These are phyloP conservation scores for Incurvaria masculella DNA, from an alignment of 2,888 invertebrate species.

Conservation along the genomic window DNA sequence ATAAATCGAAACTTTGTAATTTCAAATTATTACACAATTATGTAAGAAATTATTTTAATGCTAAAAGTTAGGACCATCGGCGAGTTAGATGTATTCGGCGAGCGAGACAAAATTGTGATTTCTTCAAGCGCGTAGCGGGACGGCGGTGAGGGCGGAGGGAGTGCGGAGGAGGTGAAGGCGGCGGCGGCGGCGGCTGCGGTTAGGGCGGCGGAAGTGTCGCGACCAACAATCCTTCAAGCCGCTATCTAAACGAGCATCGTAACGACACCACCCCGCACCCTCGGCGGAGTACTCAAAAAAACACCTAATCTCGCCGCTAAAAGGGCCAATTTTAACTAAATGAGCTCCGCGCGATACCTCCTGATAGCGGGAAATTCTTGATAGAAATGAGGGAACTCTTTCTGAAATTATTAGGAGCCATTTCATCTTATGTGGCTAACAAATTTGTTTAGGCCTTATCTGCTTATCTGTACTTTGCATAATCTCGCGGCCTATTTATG, in stretches of 20 bases:
- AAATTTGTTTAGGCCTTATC: too few species aligned
- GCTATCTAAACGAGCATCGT: constrained; percentile 54
- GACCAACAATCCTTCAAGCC: constrained; percentile 49
- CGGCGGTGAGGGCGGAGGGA: too few species aligned
- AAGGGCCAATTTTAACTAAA: neutral
- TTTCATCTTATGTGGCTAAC: neutral
- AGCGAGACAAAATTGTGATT: too few species aligned
- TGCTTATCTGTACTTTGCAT: too few species aligned
- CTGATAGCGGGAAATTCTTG: neutral
- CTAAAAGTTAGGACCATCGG: too few species aligned
- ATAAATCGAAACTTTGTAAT: too few species aligned
- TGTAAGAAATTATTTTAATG: neutral
- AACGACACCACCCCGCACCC: constrained; percentile 30
- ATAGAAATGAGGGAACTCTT: neutral
- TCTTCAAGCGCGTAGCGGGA: too few species aligned
- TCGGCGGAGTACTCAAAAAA: constrained; percentile 1
- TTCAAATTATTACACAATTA: too few species aligned
- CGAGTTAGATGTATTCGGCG: too few species aligned
- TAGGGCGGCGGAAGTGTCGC: constrained; percentile 25
- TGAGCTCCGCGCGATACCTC: neutral
- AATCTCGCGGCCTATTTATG: too few species aligned
- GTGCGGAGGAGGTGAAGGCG: too few species aligned
- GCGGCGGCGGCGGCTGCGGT: too few species aligned
- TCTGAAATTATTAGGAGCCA: neutral
- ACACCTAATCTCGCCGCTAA: constrained; percentile 1